Evolutionary conservation across 2,888 invertebrate genomes (phyloP).

Genomic region (Meliscaeva auricollis): DNA sequence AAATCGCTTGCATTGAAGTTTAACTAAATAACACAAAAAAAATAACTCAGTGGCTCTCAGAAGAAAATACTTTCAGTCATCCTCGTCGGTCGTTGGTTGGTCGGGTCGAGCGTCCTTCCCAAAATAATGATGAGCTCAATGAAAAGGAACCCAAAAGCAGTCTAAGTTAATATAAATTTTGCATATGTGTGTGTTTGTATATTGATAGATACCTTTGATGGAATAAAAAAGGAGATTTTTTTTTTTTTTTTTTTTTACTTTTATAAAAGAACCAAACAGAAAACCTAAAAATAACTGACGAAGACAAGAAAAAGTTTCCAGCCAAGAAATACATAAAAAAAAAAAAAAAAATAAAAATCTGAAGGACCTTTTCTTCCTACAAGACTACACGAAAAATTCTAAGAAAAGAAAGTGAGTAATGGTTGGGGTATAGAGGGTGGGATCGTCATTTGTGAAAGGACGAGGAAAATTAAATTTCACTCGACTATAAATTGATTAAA

Average conservation of each 20-base stretch:
- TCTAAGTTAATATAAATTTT: constrained; percentile 41
- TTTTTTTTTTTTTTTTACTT: constrained; percentile 18
- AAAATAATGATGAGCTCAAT: constrained; percentile 65
- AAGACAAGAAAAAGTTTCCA: constrained; percentile 43
- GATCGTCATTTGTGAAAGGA: constrained; percentile 59
- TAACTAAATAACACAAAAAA: constrained; percentile 2
- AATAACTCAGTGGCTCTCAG: constrained; percentile 31
- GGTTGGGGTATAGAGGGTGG: not conserved
- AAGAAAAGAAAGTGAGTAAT: not conserved
- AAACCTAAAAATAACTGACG: constrained; percentile 37
- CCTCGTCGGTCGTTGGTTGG: not conserved
- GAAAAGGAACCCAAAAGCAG: constrained; percentile 54
- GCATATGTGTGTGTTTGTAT: constrained; percentile 5
- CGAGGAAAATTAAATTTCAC: constrained; percentile 73
- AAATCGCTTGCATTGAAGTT: constrained; percentile 38
- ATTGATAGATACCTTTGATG: constrained; percentile 42
- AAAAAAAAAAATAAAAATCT: constrained; percentile 13
- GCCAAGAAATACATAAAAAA: constrained; percentile 16
- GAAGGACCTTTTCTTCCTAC: constrained; percentile 62
- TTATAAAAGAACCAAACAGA: constrained; percentile 43
- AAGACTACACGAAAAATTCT: constrained; percentile 20
- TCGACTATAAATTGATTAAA: constrained; percentile 71
- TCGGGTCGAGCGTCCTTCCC: not conserved
- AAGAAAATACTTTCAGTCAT: constrained; percentile 53
- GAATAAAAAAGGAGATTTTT: constrained; percentile 21